These are phyloP conservation scores for Equus przewalskii DNA, from an alignment of 2,113 vertebrate genomes.

Conservation along the genomic window DNA sequence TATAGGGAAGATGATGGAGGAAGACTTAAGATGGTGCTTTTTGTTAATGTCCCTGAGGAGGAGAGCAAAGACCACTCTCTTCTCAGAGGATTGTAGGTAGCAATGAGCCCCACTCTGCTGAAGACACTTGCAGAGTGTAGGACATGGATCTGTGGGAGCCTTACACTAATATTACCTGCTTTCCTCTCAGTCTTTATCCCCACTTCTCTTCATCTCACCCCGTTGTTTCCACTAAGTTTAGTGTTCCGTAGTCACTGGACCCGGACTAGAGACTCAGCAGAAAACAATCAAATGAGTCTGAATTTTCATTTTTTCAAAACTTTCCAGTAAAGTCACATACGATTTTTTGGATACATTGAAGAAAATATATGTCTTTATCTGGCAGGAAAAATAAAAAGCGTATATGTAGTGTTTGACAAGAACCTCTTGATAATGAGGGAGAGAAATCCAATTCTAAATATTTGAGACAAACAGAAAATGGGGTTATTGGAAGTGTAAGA, in stretches of 20 bases:
- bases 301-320: background rate
- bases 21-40: background rate
- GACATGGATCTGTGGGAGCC: background rate
- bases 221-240: background rate
- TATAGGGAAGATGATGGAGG: background rate
- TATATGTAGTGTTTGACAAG: background rate
- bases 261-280: background rate
- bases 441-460: background rate
- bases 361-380: background rate
- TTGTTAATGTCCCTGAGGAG: background rate
- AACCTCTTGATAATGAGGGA: background rate
- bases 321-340: background rate
- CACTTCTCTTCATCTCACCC: background rate
- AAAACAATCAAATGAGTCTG: constrained; percentile 1
- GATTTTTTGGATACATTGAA: background rate
- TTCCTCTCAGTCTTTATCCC: background rate
- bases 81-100: background rate
- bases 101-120: background rate
- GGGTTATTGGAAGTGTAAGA: background rate
- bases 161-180: background rate
- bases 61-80: background rate
- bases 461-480: background rate
- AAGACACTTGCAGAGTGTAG: background rate
- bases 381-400: background rate
- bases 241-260: background rate